Evolutionary conservation across 2,113 vertebrate species (phyloP).

Genomic region (Anhinga anhinga): DNA sequence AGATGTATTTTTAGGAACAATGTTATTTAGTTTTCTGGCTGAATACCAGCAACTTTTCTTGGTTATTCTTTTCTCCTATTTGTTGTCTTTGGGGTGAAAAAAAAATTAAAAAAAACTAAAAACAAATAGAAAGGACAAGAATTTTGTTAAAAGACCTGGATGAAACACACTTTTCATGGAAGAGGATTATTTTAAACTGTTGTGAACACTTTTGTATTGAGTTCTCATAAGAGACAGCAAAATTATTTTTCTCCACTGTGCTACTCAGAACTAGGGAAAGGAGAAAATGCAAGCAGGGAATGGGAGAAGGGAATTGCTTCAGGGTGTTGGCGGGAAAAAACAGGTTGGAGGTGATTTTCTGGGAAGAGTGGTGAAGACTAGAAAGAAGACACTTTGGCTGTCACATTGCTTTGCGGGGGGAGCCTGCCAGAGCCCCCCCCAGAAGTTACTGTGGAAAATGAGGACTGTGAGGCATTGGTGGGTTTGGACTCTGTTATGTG

Average conservation of each 20-base stretch:
- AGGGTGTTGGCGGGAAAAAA: accelerated
- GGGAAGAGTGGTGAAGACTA: neutral
- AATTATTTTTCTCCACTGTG: neutral
- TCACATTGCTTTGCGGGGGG: neutral
- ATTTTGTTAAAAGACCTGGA: neutral
- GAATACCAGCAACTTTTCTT: neutral
- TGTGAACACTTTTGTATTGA: neutral
- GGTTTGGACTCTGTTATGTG: neutral
- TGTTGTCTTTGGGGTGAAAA: neutral
- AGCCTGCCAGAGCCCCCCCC: neutral
- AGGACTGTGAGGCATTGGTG: neutral
- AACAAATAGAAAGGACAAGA: neutral
- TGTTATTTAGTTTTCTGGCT: neutral
- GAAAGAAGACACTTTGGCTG: neutral
- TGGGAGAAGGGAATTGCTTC: neutral
- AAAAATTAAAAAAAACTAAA: neutral
- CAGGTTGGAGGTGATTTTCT: neutral
- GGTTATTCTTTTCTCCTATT: neutral
- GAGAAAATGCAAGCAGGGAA: neutral
- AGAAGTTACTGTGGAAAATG: neutral
- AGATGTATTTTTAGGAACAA: neutral
- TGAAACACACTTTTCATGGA: neutral
- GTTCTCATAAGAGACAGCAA: neutral
- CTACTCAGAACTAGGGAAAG: neutral
- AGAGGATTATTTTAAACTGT: neutral